Base-by-base conservation (phyloP, 2,797 vertebrate species). In the Crocodylus rhombifer region DNA sequence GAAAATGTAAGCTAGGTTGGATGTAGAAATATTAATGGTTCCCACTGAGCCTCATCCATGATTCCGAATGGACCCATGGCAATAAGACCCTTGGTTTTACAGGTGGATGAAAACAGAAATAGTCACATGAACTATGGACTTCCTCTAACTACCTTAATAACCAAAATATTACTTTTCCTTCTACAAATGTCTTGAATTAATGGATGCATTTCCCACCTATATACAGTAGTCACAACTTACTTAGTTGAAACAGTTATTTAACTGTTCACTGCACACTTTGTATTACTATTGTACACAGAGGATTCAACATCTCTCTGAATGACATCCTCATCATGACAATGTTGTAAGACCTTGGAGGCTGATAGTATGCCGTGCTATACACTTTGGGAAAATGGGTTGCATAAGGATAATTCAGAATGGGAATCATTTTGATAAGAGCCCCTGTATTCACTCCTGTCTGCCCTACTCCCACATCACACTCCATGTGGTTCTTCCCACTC, bases 391-490 rank as follows among this genome's bases (percentile, higher is more conserved):
- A 64, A 64, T 61, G 57, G 42, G 23, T 7, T n/a, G 55, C 80
- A 88, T 83, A 9, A 88, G 51, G 76, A 92, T 92, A 95, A 95
- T 86, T 97, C 93, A 93, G 81, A 94, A 95, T 42, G 51, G 64
- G 36, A 96, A 91, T 85, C 84, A 93, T 93, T 95, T 91, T 86
- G 89, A 95, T 76, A 94, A 94, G 84, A 94, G 76, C 92, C 92
- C 92, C 93, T 96, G 92, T 90, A 94, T 95, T 90, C 92, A 75
- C 77, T 93, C 77, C 79, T 79, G 91, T 94, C 71, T 91, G 90
- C 79, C 89, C 94, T 87, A 96, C 95, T 93, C 95, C 93, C 88
- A 93, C 85, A 93, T 63, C 91, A 89, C 58, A 91, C 57, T 92
- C 80, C 25, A 25, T 79, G 83, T 82, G 84, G 87, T 94, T 86